phyloP scores from a whole-genome alignment of 1,140 invertebrate species.

The Cyclina sinensis region DNA sequence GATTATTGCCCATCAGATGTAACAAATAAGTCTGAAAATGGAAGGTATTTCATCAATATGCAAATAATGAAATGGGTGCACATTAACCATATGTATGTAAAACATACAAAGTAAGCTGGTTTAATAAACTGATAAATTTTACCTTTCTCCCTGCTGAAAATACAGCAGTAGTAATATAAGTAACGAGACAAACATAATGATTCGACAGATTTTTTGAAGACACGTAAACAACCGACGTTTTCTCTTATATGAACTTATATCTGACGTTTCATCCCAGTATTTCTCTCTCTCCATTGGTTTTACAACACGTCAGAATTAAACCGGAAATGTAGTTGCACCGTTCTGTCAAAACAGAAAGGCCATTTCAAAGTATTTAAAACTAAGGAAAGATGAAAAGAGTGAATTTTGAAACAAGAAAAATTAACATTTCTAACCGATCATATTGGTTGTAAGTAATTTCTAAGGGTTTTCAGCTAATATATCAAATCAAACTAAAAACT shows the following conservation, averaged over 20 bases:
- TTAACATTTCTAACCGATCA: too few relatives aligned
- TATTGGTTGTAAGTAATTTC: too few relatives aligned
- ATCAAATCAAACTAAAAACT: too few relatives aligned
- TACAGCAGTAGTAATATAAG: neutral
- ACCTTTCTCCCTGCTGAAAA: conserved; percentile 21
- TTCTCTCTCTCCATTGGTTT: conserved; percentile 59
- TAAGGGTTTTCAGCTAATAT: too few relatives aligned
- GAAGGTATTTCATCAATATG: too few relatives aligned
- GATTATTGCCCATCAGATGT: too few relatives aligned
- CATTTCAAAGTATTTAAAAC: neutral
- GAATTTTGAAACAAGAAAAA: too few relatives aligned
- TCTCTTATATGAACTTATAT: neutral
- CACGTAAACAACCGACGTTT: neutral
- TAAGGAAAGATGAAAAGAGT: too few relatives aligned
- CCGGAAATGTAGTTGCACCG: conserved; percentile 38
- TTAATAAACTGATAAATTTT: neutral
- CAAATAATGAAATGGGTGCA: too few relatives aligned
- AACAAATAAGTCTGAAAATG: too few relatives aligned
- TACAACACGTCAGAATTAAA: conserved; percentile 57
- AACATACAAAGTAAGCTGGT: too few relatives aligned
- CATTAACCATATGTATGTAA: too few relatives aligned
- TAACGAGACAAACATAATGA: neutral
- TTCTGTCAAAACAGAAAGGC: neutral
- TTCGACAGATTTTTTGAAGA: neutral
- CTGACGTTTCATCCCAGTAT: conserved; percentile 8